Conservation (phyloP, 2,888 invertebrate genomes). For the Philopedon plagiatum region DNA sequence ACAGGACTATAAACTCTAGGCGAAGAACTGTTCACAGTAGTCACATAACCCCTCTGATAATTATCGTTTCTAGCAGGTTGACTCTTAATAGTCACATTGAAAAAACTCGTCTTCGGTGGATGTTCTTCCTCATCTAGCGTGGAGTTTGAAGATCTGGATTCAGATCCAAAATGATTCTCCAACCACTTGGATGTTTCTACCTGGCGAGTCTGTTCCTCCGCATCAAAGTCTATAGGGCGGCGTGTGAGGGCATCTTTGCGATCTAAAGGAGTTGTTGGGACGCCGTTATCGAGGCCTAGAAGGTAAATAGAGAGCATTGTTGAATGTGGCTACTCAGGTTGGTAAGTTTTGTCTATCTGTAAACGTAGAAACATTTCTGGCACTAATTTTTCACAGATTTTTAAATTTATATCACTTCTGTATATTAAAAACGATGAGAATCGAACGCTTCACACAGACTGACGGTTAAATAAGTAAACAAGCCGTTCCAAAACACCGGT, state of each 20-base stretch:
- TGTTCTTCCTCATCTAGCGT: constrained; percentile 74
- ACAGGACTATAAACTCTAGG: constrained; percentile 64
- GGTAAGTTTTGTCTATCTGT: too few relatives aligned
- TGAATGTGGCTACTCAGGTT: too few relatives aligned
- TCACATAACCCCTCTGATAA: constrained; percentile 57
- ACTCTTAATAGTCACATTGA: constrained; percentile 84
- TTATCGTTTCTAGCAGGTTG: constrained; percentile 69
- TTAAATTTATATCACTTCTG: too few relatives aligned
- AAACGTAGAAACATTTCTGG: too few relatives aligned
- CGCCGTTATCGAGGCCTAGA: constrained; percentile 60
- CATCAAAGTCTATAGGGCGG: constrained; percentile 86
- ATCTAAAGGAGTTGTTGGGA: constrained; percentile 70
- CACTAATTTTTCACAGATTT: too few relatives aligned
- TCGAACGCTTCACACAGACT: too few relatives aligned
- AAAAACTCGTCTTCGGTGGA: constrained; percentile 80
- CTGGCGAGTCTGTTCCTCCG: constrained; percentile 91
- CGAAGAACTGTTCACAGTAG: constrained; percentile 62
- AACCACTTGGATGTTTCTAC: constrained; percentile 93
- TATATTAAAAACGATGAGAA: too few relatives aligned
- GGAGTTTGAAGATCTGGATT: constrained; percentile 83
- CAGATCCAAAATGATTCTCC: constrained; percentile 91
- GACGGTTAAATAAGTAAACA: not conserved
- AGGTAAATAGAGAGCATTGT: constrained; percentile 43
- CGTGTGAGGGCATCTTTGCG: constrained; percentile 87
- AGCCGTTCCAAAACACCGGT: not conserved